These are phyloP conservation scores for Serinus canaria DNA, from an alignment of 2,113 vertebrate genomes.

Conservation along the genomic window DNA sequence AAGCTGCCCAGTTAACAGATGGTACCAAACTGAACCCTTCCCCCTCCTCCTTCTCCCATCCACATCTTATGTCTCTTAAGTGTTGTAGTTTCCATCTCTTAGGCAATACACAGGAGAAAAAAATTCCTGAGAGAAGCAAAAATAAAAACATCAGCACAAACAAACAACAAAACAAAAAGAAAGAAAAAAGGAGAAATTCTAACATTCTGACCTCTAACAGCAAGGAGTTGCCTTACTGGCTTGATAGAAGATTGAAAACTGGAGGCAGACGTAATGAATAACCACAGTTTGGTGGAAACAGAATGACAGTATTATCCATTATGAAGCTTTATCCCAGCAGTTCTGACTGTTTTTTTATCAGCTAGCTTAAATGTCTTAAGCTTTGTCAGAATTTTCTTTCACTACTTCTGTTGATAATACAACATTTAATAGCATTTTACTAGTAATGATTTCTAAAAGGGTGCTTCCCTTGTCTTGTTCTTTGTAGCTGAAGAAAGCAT, in stretches of 20 bases:
- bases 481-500: background rate
- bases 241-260: background rate
- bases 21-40: background rate
- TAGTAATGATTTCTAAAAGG: background rate
- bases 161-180: background rate
- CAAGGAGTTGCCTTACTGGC: background rate
- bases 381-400: background rate
- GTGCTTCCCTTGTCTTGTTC: background rate
- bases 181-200: background rate
- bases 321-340: background rate
- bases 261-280: background rate
- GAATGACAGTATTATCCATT: background rate
- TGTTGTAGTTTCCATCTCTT: background rate
- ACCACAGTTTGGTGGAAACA: background rate
- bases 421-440: background rate
- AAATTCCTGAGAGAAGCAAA: background rate
- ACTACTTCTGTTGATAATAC: background rate
- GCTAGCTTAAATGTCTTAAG: background rate
- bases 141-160: background rate
- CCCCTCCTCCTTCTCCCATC: background rate
- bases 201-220: background rate
- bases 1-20: background rate
- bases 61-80: background rate
- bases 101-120: background rate
- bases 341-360: background rate